These are phyloP conservation scores for Dascillus cervinus DNA, from an alignment of 2,888 invertebrate genomes.

Conservation along the genomic window DNA sequence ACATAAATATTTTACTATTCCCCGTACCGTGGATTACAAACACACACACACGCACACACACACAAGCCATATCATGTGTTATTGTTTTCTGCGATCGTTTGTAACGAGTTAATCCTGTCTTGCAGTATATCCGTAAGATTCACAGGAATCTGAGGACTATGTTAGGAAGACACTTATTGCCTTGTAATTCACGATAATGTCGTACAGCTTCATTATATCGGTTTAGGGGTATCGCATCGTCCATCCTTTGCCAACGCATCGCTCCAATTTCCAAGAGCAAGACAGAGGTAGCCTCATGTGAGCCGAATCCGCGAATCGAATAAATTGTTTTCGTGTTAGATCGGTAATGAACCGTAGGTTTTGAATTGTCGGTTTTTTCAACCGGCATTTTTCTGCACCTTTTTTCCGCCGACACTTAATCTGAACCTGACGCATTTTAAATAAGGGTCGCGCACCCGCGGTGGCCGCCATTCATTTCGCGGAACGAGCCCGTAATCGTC, in stretches of 20 bases:
- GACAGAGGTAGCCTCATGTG: constrained; percentile 5
- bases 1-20: no score
- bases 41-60: no score
- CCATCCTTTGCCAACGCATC: constrained; percentile 13
- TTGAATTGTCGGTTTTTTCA: constrained; percentile 24
- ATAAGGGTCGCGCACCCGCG: no score
- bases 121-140: constrained; percentile 20
- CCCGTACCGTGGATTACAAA: no score
- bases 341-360: constrained; percentile 25
- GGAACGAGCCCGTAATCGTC: no score
- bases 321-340: constrained; percentile 19
- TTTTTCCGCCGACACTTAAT: no score
- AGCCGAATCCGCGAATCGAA: constrained; percentile 10
- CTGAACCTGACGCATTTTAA: no score
- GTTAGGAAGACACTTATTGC: constrained; percentile 37
- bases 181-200: constrained; percentile 40
- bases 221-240: constrained; percentile 19
- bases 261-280: constrained; percentile 5
- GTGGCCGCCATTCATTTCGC: no score
- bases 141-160: constrained; percentile 32
- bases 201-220: constrained; percentile 37
- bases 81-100: no score
- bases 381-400: no score
- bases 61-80: no score
- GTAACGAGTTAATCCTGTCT: constrained; percentile 18